A percentile compares a stretch with the other conserved stretches of the same genome.
phyloP scores from a whole-genome alignment of 2,113 vertebrate species.

The Cyprinodon variegatus region DNA sequence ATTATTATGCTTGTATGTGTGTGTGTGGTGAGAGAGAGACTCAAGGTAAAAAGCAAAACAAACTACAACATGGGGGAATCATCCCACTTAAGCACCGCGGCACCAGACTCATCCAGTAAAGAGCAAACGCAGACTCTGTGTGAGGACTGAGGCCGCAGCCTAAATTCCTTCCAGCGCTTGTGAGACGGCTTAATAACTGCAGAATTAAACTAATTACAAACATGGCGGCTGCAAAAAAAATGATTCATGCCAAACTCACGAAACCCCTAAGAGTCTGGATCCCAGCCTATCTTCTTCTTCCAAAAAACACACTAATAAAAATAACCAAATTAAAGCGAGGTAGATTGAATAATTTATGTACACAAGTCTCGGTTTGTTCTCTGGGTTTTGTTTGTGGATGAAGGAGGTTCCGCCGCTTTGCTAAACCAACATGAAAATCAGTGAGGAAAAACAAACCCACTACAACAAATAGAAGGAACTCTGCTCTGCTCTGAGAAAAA shows the following conservation, averaged over 20 bases:
- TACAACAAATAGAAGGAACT: not conserved
- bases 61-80: slow-evolving; percentile 55
- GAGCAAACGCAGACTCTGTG: slow-evolving; percentile 47
- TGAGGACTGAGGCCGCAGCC: slow-evolving; percentile 49
- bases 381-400: slow-evolving; percentile 22
- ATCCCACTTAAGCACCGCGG: slow-evolving; percentile 45
- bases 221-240: slow-evolving; percentile 34
- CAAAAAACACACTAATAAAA: slow-evolving; percentile 31
- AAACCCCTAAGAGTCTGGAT: slow-evolving; percentile 48
- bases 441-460: not conserved
- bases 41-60: slow-evolving; percentile 41
- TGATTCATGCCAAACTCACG: slow-evolving; percentile 28
- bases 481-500: slow-evolving; percentile 1
- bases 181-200: slow-evolving; percentile 58
- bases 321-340: slow-evolving; percentile 39
- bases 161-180: slow-evolving; percentile 56
- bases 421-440: slow-evolving; percentile 22
- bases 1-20: slow-evolving; percentile 1
- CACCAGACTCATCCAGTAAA: slow-evolving; percentile 58
- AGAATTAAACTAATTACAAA: slow-evolving; percentile 70
- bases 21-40: slow-evolving; percentile 4
- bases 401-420: not conserved
- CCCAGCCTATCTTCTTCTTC: slow-evolving; percentile 43
- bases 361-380: slow-evolving; percentile 27
- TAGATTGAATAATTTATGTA: slow-evolving; percentile 38